Base-by-base conservation (phyloP, 1,140 invertebrate species). In the Drosophila parabipectinata region DNA sequence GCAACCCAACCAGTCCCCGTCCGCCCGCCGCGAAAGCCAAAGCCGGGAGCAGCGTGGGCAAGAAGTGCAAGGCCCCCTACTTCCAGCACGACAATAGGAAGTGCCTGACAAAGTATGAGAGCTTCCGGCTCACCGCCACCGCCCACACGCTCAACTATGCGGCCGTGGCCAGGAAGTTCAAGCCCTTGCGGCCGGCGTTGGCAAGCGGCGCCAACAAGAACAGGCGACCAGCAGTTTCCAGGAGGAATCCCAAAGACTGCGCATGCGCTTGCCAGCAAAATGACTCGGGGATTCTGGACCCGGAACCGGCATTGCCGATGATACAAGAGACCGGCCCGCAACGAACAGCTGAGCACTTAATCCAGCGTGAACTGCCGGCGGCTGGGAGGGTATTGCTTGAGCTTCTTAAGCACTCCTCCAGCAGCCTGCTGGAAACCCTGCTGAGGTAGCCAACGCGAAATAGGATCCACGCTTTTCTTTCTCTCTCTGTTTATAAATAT, bases 41-140 rank as follows among this genome's bases (percentile, higher is more conserved):
- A 37, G 34, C 39, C 10, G 48, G 4, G 34, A 37, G 24, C 5
- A 51, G 57, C 12, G 52, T 61, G 47, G 74, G 64, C 54, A 75
- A 79, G 63, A 88, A 88, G 51, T 77, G 76, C 64, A 79, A 74
- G 63, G 71, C 83, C 26, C 90, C 80, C 21, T 91, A 91, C 34
- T 91, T 91, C 53, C 90, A 91, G 55, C 90, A 91, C 52, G 90
- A 91, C 54, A 91, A 84, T 69, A 85, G 90, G 34, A 73, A 89
- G 48, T 89, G 84, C 51, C 66, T 88, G 54, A 58, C 83, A 41
- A 88, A 88, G 32, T 88, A 89, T 41, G 80, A 85, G 60, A 79
- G 85, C 52, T 76, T 81, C 48, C 78, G 84, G 4, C 77, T 90
- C 18, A 87, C 76, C 34, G 74, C 82, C 8, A 59, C 56, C 12